Conservation (phyloP, 2,797 vertebrate species). For the Momotus momota region DNA sequence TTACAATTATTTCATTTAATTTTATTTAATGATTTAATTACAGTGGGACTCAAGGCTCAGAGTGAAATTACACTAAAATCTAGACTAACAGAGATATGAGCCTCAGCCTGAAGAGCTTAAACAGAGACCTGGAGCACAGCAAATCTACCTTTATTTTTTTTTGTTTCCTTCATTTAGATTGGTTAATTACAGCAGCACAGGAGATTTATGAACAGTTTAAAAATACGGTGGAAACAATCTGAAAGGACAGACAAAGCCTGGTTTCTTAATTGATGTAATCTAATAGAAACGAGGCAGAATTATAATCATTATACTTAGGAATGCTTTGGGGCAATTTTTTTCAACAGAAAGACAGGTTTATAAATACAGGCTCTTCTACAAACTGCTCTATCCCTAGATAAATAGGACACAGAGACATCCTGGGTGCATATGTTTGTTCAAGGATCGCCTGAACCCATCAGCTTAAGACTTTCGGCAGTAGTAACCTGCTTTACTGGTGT, state of each 20-base stretch:
- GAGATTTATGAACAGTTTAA: conserved; percentile 41
- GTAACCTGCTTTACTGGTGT: neutral
- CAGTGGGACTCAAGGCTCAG: neutral
- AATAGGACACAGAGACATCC: conserved; percentile 7
- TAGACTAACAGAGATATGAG: neutral
- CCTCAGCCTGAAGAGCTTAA: neutral
- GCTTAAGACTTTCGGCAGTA: neutral
- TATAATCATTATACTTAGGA: conserved; percentile 24
- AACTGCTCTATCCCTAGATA: neutral
- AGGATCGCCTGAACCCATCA: neutral
- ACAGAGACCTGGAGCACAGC: neutral
- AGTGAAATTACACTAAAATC: conserved; percentile 10
- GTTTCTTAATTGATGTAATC: conserved; percentile 55
- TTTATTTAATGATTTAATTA: conserved; percentile 33
- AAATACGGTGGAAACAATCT: conserved; percentile 26
- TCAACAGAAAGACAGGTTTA: neutral
- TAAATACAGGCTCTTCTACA: neutral
- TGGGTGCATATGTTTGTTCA: conserved; percentile 14
- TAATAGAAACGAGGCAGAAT: conserved; percentile 61
- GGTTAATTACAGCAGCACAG: conserved; percentile 16
- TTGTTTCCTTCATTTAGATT: neutral
- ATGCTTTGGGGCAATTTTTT: conserved; percentile 45
- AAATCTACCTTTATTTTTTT: neutral
- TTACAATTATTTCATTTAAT: conserved; percentile 9
- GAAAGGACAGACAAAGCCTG: conserved; percentile 48